Percentiles rank a stretch among this genome's conserved stretches.
These are phyloP conservation scores for Syngnathoides biaculeatus DNA, from an alignment of 2,113 vertebrate species.

Conservation along the genomic window DNA sequence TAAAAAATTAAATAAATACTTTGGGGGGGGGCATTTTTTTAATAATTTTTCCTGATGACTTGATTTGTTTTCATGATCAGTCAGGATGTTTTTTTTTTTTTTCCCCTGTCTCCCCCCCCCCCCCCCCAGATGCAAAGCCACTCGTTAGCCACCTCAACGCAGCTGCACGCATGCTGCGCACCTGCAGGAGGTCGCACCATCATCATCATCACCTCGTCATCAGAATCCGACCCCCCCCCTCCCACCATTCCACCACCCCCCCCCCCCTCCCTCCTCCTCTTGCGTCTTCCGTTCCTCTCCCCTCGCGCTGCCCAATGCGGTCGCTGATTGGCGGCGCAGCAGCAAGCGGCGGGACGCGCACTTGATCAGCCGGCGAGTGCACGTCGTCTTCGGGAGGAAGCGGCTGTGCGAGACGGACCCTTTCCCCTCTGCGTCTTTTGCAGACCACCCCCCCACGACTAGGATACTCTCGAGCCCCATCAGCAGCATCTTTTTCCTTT, in stretches of 20 bases:
- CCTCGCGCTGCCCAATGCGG: neutral
- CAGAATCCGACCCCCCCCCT: neutral
- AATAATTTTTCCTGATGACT: no score
- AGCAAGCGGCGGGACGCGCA: conserved; percentile 60
- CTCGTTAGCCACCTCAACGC: conserved; percentile 10
- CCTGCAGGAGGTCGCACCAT: conserved; percentile 28
- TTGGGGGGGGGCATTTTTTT: no score
- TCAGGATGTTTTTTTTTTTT: neutral
- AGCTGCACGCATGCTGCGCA: conserved; percentile 21
- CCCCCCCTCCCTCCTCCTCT: neutral
- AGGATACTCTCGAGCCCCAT: neutral
- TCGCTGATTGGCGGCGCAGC: conserved; percentile 46
- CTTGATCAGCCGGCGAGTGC: conserved; percentile 63
- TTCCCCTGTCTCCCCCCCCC: no score
- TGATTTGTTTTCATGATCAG: neutral
- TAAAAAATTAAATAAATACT: no score
- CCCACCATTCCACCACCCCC: no score
- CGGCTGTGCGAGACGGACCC: conserved; percentile 45
- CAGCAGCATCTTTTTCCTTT: neutral
- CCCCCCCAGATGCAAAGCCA: no score
- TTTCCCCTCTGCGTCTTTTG: conserved; percentile 26
- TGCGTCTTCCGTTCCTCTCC: neutral
- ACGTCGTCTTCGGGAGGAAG: conserved; percentile 47
- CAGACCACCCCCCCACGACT: neutral
- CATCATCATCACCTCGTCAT: neutral